Base-by-base conservation (phyloP, 2,888 invertebrate species). In the Hybos culiciformis region DNA sequence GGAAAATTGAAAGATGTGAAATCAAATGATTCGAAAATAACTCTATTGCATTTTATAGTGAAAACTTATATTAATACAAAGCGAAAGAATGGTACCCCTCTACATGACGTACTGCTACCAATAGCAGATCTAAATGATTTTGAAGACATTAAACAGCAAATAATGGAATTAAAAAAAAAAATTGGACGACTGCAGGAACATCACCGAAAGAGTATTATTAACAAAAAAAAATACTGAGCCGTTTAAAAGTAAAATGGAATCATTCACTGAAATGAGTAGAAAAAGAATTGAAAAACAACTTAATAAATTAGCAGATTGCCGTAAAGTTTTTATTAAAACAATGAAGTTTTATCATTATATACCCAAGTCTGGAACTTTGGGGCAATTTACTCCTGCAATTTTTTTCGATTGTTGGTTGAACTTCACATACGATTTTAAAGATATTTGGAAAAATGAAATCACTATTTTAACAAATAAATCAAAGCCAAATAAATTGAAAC, bases 351-450 rank as follows among this genome's bases (percentile, higher is more conserved):
- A 91, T 66, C 83, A 87, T 55, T 91, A 84, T 56, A 75, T 78
- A 43, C 85, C 91, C 0, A 91, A 83, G 68, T 74, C 79, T 11
- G 79, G 82, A 12, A 77, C 77, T 36, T 49, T 79, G 9, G 78
- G 81, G 43, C 77, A 80, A 41, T 77, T 77, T 46, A 80, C 83
- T 42, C 91, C 93, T 0, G 83, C 84, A 56, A 87, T 90, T 54
- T 94, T 94, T 63, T 94, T 93, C 59, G 76, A 80, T 44, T 69
- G 84, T 41, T 96, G 94, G 94, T 74, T 80, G 5, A 74, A 80
- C 43, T 96, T 96, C 69, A 90, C 90, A 61, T 77, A 77, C 45
- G 94, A 96, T 64, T 93, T 94, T 61, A 93, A 92, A 67, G 90
- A 90, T 60, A 83, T 91, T 53, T 94, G 86, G 81, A 92, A 92